phyloP scores from a whole-genome alignment of 1,140 invertebrate species.

The Mercenaria mercenaria region DNA sequence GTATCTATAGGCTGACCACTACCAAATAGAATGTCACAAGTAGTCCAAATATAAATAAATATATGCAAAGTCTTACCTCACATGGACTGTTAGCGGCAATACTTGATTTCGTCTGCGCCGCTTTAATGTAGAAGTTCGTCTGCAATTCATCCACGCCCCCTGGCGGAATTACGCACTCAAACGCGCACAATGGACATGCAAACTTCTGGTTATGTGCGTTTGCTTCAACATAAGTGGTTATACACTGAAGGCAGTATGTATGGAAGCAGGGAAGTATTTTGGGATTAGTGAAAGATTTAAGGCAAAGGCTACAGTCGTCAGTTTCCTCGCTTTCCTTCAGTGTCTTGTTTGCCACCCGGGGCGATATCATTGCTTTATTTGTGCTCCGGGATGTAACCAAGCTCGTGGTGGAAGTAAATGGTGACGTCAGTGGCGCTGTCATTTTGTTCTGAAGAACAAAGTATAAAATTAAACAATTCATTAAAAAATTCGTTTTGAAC shows the following conservation, averaged over 20 bases:
- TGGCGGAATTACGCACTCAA: conserved; percentile 52
- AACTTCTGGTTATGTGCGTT: conserved; percentile 61
- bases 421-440: background rate
- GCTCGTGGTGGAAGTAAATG: background rate
- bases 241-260: conserved; percentile 85
- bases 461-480: too few species aligned
- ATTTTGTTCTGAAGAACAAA: too few species aligned
- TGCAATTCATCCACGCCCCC: conserved; percentile 52
- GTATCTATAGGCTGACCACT: too few species aligned
- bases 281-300: conserved; percentile 60
- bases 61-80: conserved; percentile 41
- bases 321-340: conserved; percentile 55
- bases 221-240: conserved; percentile 81
- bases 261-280: conserved; percentile 71
- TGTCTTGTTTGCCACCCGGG: background rate
- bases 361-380: background rate
- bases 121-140: conserved; percentile 65
- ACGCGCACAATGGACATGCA: conserved; percentile 50
- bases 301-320: conserved; percentile 60
- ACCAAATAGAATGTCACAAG: too few species aligned
- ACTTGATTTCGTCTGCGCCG: conserved; percentile 55
- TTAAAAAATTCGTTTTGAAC: too few species aligned
- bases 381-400: background rate
- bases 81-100: conserved; percentile 58
- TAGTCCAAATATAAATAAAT: too few species aligned